Percentiles rank a stretch among this genome's conserved stretches.
Evolutionary conservation across 2,888 invertebrate species (phyloP).

Genomic region (Cactoblastis cactorum): DNA sequence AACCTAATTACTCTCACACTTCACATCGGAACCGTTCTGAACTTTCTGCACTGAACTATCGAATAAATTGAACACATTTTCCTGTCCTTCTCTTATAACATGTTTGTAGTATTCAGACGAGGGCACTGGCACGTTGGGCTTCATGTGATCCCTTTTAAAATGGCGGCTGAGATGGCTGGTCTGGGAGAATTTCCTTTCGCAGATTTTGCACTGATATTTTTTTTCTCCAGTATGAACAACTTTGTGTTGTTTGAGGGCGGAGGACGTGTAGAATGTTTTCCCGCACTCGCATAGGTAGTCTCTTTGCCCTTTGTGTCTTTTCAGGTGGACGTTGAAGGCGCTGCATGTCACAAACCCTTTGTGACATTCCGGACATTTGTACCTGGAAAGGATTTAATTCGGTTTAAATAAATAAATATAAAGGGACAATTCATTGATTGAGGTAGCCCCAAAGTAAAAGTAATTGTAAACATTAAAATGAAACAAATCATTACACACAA

Average conservation of each 20-base stretch:
- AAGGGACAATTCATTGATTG: too few species aligned
- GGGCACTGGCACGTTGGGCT: slow-evolving; percentile 54
- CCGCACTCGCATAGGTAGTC: slow-evolving; percentile 71
- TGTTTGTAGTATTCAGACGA: slow-evolving; percentile 52
- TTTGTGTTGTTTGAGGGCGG: slow-evolving; percentile 64
- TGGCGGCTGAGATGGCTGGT: slow-evolving; percentile 65
- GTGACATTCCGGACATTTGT: slow-evolving; percentile 61
- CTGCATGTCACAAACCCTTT: slow-evolving; percentile 68
- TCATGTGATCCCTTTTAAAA: slow-evolving; percentile 63
- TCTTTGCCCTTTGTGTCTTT: slow-evolving; percentile 65
- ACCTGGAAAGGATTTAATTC: too few species aligned
- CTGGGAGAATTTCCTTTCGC: slow-evolving; percentile 66
- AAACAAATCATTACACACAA: too few species aligned
- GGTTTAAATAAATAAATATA: too few species aligned
- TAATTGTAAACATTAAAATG: too few species aligned
- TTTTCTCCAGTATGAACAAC: slow-evolving; percentile 70
- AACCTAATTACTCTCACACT: too few species aligned
- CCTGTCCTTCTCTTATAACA: slow-evolving; percentile 34
- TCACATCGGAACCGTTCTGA: slow-evolving; percentile 24
- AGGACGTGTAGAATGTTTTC: slow-evolving; percentile 69
- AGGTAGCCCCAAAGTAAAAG: too few species aligned
- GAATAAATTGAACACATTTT: slow-evolving; percentile 32
- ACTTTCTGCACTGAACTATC: slow-evolving; percentile 24
- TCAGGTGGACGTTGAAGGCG: slow-evolving; percentile 63
- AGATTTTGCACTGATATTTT: slow-evolving; percentile 67